Evolutionary conservation across 2,797 vertebrate genomes (phyloP).

Genomic region (Rhinoraja longicauda): DNA sequence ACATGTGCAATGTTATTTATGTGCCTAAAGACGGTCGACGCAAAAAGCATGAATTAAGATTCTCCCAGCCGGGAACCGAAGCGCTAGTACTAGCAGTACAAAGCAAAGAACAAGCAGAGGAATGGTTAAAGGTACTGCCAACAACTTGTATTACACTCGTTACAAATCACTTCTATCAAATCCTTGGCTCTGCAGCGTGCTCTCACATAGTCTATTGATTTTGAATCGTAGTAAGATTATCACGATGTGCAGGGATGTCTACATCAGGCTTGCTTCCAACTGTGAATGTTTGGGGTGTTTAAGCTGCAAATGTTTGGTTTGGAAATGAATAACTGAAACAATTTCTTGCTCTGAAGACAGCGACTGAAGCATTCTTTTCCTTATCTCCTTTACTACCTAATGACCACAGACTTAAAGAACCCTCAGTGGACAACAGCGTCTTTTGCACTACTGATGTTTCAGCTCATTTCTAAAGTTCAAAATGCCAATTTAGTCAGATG

Average conservation of each 20-base stretch:
- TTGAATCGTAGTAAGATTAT: not conserved
- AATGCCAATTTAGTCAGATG: not conserved
- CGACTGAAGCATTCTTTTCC: not conserved
- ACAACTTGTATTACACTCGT: not conserved
- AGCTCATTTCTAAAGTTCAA: conserved; percentile 21
- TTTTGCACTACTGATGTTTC: not conserved
- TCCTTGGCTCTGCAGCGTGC: not conserved
- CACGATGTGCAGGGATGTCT: not conserved
- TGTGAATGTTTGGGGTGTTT: not conserved
- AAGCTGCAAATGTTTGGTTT: not conserved
- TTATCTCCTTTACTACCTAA: not conserved
- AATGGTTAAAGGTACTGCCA: conserved; percentile 84
- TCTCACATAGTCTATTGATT: not conserved
- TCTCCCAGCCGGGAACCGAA: conserved; percentile 79
- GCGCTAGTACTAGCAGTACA: conserved; percentile 86
- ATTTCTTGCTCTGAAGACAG: not conserved
- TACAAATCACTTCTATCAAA: not conserved
- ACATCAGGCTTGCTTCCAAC: not conserved
- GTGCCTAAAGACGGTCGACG: conserved; percentile 89
- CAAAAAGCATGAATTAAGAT: conserved; percentile 91
- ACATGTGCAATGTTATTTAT: conserved; percentile 77
- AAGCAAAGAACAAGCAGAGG: conserved; percentile 91
- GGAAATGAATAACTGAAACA: not conserved
- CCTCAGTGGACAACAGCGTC: not conserved
- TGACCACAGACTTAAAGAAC: not conserved